A percentile compares a stretch with the other conserved stretches of the same genome.
Conservation (phyloP, 1,140 invertebrate genomes). For the Papilio helenus region DNA sequence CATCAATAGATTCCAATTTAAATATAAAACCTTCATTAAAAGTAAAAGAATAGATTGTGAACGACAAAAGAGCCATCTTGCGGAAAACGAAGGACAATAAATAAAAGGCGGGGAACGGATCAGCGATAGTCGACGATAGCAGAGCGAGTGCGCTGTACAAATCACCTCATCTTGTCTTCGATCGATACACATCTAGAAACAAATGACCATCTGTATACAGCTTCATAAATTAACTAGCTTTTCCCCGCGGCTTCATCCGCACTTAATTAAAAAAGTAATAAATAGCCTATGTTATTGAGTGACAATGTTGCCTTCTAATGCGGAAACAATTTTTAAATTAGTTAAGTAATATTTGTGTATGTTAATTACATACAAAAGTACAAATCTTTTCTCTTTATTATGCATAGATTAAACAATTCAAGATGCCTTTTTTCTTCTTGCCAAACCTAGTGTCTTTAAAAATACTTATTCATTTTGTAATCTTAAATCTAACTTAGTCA, state of each 20-base stretch:
- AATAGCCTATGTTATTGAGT: too few relatives aligned
- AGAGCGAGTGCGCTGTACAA: background rate
- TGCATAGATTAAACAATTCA: too few relatives aligned
- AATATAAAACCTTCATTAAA: slow-evolving; percentile 18
- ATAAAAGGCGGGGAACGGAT: slow-evolving; percentile 9
- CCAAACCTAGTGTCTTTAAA: too few relatives aligned
- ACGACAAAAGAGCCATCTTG: slow-evolving; percentile 11
- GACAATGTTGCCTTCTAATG: too few relatives aligned
- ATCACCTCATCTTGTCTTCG: background rate
- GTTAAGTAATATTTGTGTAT: too few relatives aligned
- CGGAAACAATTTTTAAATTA: too few relatives aligned
- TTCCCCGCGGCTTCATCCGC: too few relatives aligned
- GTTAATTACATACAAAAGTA: background rate
- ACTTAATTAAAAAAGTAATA: too few relatives aligned
- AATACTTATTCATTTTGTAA: too few relatives aligned
- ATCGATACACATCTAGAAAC: background rate
- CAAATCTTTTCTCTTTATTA: background rate
- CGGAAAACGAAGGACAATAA: slow-evolving; percentile 23
- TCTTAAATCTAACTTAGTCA: too few relatives aligned
- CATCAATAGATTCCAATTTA: background rate
- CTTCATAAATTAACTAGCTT: background rate
- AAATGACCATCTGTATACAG: background rate
- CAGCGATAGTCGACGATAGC: background rate
- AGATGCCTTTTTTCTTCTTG: too few relatives aligned
- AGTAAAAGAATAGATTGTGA: background rate